These are phyloP conservation scores for Stomorhina lunata DNA, from an alignment of 2,888 invertebrate genomes.

Conservation along the genomic window DNA sequence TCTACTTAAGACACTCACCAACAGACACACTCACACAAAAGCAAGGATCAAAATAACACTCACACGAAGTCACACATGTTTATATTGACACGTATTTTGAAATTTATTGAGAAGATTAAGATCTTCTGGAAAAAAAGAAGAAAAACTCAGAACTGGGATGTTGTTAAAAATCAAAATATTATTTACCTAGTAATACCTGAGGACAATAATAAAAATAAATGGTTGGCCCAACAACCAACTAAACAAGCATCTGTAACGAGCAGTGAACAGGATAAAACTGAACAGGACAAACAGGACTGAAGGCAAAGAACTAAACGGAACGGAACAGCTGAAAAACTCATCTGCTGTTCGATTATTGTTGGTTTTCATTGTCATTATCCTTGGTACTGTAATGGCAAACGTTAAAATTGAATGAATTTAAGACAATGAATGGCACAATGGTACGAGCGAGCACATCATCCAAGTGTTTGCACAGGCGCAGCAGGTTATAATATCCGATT, in stretches of 20 bases:
- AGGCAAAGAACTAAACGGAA: no score
- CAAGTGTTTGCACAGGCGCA: constrained; percentile 64
- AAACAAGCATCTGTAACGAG: neutral
- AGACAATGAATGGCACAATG: constrained; percentile 40
- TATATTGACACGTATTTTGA: constrained; percentile 9
- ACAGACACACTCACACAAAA: constrained; percentile 10
- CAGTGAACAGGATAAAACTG: neutral
- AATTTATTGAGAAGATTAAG: constrained; percentile 48
- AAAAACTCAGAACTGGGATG: constrained; percentile 20
- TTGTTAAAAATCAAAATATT: constrained; percentile 55
- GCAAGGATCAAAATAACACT: constrained; percentile 11
- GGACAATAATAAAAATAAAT: neutral
- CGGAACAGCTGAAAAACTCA: constrained; percentile 63
- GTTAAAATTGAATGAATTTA: constrained; percentile 38
- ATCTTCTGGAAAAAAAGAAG: neutral
- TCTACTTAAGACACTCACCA: neutral
- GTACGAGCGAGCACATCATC: constrained; percentile 50
- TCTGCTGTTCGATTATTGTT: constrained; percentile 60
- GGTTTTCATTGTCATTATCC: constrained; percentile 61
- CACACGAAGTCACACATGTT: neutral
- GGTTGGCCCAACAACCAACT: neutral
- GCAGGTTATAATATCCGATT: constrained; percentile 65
- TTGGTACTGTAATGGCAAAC: constrained; percentile 49
- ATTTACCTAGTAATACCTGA: constrained; percentile 15
- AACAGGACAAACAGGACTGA: constrained; percentile 12